These are phyloP conservation scores for Mionectes macconnelli DNA, from an alignment of 2,113 vertebrate species.

Conservation along the genomic window DNA sequence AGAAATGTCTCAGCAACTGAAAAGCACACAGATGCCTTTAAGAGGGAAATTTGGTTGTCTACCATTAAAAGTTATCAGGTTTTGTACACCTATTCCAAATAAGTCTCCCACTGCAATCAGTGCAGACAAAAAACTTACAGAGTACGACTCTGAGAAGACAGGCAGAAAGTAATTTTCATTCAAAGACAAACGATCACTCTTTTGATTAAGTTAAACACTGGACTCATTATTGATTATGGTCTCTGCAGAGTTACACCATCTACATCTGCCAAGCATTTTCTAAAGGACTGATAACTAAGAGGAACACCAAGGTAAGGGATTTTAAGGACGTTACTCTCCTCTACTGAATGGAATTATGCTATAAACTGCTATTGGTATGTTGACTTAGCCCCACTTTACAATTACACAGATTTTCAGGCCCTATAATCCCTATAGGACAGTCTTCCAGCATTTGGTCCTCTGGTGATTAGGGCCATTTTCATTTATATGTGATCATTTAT, in stretches of 20 bases:
- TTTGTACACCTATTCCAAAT: neutral
- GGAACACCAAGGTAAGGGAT: neutral
- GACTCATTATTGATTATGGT: neutral
- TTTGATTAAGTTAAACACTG: conserved; percentile 12
- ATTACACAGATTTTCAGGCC: neutral
- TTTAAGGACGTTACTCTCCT: neutral
- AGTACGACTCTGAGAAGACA: neutral
- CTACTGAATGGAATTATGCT: neutral
- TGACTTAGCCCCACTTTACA: neutral
- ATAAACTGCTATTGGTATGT: rapidly evolving
- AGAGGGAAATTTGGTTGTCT: neutral
- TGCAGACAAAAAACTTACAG: neutral
- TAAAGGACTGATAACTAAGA: neutral
- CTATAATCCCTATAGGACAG: neutral
- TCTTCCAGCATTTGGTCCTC: neutral
- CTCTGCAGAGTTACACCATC: neutral
- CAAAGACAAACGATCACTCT: neutral
- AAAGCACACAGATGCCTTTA: neutral
- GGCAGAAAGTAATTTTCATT: conserved; percentile 7
- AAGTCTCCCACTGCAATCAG: neutral
- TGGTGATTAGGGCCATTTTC: neutral
- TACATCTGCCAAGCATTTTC: neutral
- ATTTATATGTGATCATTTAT: neutral
- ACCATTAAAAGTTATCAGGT: neutral
- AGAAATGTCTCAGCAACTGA: neutral